phyloP scores from a whole-genome alignment of 2,113 vertebrate species.

The Coregonus clupeaformis region DNA sequence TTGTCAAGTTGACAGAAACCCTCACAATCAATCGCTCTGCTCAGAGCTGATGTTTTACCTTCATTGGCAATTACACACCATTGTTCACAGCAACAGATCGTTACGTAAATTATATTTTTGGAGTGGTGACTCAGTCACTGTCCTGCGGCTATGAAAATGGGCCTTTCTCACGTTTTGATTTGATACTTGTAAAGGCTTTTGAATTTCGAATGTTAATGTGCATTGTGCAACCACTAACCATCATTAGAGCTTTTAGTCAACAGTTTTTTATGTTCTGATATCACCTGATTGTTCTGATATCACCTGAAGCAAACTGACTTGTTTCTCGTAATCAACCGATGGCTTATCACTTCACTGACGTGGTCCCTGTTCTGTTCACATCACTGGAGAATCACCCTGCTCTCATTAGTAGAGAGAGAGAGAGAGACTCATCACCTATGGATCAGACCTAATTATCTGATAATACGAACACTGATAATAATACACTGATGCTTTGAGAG shows the following conservation, averaged over 20 bases:
- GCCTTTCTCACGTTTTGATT: constrained; percentile 16
- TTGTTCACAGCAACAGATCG: constrained; percentile 52
- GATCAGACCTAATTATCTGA: too few relatives aligned
- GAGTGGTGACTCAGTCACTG: constrained; percentile 32
- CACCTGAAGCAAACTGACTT: constrained; percentile 22
- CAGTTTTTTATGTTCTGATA: constrained; percentile 24
- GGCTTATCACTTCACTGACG: constrained; percentile 31
- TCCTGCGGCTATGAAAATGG: constrained; percentile 15
- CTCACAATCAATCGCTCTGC: constrained; percentile 14
- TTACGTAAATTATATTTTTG: constrained; percentile 13
- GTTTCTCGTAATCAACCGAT: constrained; percentile 23
- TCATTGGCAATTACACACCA: constrained; percentile 37
- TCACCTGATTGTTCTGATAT: constrained; percentile 31
- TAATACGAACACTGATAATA: too few relatives aligned
- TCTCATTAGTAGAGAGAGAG: constrained; percentile 19
- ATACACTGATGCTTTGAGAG: too few relatives aligned
- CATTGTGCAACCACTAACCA: neutral
- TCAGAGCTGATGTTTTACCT: constrained; percentile 31
- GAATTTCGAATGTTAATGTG: constrained; percentile 25
- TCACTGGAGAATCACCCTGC: constrained; percentile 27
- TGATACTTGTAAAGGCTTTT: constrained; percentile 29
- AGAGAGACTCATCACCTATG: too few relatives aligned
- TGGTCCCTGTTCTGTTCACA: constrained; percentile 31
- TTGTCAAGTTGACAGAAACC: constrained; percentile 16
- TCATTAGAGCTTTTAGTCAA: constrained; percentile 3